Conservation (phyloP, 1,140 invertebrate species). For the Lasioglossum baleicum region DNA sequence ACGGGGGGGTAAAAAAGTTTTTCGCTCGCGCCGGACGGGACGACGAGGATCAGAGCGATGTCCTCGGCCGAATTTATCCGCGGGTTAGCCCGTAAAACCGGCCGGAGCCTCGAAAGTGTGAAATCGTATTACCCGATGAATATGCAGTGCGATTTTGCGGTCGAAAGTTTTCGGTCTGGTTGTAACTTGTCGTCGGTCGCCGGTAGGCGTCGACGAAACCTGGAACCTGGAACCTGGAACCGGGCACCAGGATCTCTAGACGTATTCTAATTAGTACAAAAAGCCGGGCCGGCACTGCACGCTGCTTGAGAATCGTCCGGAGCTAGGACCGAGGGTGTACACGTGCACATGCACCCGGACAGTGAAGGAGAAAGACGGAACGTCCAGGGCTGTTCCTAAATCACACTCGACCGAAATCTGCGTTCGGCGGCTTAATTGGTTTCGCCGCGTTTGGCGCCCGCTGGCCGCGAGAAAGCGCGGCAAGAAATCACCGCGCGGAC, state of each 20-base stretch:
- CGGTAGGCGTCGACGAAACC: neutral
- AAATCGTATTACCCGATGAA: constrained; percentile 69
- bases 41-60: constrained; percentile 18
- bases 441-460: neutral
- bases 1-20: constrained; percentile 46
- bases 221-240: neutral
- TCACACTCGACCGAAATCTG: constrained; percentile 48
- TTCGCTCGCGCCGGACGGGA: constrained; percentile 6
- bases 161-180: constrained; percentile 60
- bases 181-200: constrained; percentile 44
- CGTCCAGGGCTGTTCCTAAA: constrained; percentile 37
- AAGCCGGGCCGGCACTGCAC: constrained; percentile 1
- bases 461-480: constrained; percentile 8
- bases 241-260: constrained; percentile 28
- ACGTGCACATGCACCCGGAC: too few relatives aligned
- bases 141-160: constrained; percentile 70
- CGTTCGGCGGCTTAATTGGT: constrained; percentile 51
- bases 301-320: neutral
- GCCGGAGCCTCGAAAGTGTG: constrained; percentile 49
- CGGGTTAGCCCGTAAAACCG: constrained; percentile 57
- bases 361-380: neutral
- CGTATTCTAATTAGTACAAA: constrained; percentile 67
- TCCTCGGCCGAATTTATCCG: constrained; percentile 55
- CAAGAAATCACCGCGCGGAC: constrained; percentile 41
- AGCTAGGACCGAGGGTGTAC: too few relatives aligned